phyloP scores from a whole-genome alignment of 2,797 vertebrate species.

The Anomalospiza imberbis region DNA sequence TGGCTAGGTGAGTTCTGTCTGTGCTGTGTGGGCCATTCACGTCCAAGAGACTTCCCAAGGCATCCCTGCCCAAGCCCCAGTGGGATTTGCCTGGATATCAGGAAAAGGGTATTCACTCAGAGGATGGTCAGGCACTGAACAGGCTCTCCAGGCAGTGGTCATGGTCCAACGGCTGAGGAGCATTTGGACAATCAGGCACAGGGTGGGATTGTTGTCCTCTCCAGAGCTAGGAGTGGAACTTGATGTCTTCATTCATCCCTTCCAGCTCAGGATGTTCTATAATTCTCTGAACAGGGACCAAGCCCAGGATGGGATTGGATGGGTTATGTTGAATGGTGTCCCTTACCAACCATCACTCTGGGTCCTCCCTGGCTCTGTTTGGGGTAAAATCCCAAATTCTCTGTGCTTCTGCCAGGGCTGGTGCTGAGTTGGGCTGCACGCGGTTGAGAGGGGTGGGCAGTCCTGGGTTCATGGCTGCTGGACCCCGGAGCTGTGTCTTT shows the following conservation, averaged over 20 bases:
- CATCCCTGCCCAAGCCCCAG: neutral
- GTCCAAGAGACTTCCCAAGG: neutral
- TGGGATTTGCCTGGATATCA: neutral
- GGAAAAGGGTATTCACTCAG: neutral
- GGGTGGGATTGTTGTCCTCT: neutral
- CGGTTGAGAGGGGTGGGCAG: neutral
- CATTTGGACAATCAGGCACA: neutral
- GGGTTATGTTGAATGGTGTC: neutral
- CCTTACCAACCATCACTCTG: neutral
- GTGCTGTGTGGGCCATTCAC: neutral
- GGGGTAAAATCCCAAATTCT: neutral
- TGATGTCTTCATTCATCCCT: neutral
- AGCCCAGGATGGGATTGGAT: neutral
- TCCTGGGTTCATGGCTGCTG: neutral
- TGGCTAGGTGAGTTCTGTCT: neutral
- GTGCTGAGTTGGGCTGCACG: fast-evolving
- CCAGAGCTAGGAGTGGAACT: neutral
- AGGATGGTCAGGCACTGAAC: neutral
- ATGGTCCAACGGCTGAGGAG: neutral
- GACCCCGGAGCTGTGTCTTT: fast-evolving
- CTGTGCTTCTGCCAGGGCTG: neutral
- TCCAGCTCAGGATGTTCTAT: neutral
- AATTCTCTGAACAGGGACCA: neutral
- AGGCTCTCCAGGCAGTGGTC: neutral
- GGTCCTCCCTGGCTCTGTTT: neutral